phyloP scores from a whole-genome alignment of 2,797 vertebrate genomes.

The Cirrhinus mrigala region DNA sequence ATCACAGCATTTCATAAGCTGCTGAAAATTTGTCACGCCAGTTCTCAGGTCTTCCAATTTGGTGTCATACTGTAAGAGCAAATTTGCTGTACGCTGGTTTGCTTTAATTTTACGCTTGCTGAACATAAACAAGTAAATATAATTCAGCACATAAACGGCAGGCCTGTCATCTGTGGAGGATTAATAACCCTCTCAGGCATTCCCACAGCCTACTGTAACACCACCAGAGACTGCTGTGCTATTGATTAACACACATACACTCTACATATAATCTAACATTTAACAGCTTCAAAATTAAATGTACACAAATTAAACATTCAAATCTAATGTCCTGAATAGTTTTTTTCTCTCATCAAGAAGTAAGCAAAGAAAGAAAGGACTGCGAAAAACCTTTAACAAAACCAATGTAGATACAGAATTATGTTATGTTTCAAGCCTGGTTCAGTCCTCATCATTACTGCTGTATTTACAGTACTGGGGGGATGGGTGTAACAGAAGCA shows the following conservation, averaged over 20 bases:
- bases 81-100: background rate
- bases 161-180: constrained; percentile 54
- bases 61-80: constrained; percentile 3
- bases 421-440: background rate
- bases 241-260: constrained; percentile 6
- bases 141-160: constrained; percentile 58
- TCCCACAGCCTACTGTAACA: constrained; percentile 44
- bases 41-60: background rate
- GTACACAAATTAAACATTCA: background rate
- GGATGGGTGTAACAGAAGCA: constrained; percentile 33
- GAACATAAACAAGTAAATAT: constrained; percentile 41
- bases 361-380: background rate
- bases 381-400: background rate
- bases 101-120: constrained; percentile 27
- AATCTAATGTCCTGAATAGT: constrained; percentile 1
- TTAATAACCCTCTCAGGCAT: constrained; percentile 61
- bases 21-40: background rate
- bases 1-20: background rate
- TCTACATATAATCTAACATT: background rate
- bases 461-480: constrained; percentile 39
- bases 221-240: constrained; percentile 34
- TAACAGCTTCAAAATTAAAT: constrained; percentile 8
- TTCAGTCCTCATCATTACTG: constrained; percentile 42
- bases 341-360: background rate
- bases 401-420: background rate